These are phyloP conservation scores for Danaus melanippus DNA, from an alignment of 1,140 invertebrate species.

Conservation along the genomic window DNA sequence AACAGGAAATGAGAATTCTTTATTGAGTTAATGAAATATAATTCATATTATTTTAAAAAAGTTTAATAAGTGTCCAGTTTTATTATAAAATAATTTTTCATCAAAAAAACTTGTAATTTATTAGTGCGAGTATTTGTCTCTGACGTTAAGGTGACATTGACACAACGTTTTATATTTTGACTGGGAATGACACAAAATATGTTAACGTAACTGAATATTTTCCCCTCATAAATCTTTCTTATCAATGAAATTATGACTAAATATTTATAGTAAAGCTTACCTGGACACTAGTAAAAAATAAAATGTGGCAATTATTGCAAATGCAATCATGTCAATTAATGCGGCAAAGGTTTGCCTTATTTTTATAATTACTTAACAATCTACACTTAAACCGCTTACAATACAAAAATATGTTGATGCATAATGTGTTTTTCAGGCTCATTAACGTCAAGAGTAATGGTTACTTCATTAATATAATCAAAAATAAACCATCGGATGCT, in stretches of 20 bases:
- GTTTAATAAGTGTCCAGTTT: no score
- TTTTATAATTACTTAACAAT: neutral
- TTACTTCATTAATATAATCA: conserved; percentile 41
- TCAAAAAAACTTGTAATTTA: no score
- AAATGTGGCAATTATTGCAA: conserved; percentile 28
- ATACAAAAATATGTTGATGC: no score
- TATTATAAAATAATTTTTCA: no score
- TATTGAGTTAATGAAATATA: no score
- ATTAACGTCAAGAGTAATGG: conserved; percentile 37
- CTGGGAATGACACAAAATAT: conserved; percentile 5
- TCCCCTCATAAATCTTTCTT: conserved; percentile 11
- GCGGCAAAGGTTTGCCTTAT: conserved; percentile 20
- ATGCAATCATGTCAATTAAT: conserved; percentile 21
- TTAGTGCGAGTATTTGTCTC: neutral
- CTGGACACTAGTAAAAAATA: neutral
- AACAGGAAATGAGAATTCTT: no score
- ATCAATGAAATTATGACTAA: conserved; percentile 18
- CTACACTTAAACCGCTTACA: neutral
- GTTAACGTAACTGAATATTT: conserved; percentile 16
- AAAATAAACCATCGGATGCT: conserved; percentile 43
- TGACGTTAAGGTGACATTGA: conserved; percentile 5
- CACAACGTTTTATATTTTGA: conserved; percentile 6
- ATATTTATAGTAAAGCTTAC: conserved; percentile 5
- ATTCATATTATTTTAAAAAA: no score
- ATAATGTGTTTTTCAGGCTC: conserved; percentile 40